Percentiles rank a stretch among this genome's conserved stretches.
These are phyloP conservation scores for Sus cebifrons DNA, from an alignment of 2,797 vertebrate genomes.

Conservation along the genomic window DNA sequence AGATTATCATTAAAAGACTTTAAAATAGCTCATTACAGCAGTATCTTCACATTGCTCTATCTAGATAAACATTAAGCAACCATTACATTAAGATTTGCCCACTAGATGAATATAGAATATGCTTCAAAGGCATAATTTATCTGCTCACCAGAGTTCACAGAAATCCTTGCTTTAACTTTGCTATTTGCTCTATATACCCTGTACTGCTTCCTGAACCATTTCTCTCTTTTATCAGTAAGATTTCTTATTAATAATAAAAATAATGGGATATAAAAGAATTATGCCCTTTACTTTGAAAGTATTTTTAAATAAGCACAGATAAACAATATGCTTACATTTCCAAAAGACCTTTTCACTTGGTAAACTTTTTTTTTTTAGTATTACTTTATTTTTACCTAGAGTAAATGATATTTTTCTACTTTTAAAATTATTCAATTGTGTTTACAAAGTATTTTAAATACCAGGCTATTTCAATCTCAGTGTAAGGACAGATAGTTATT, in stretches of 20 bases:
- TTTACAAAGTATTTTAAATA: not conserved
- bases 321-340: not conserved
- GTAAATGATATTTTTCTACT: not conserved
- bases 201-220: not conserved
- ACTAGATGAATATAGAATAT: constrained; percentile 68
- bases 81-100: constrained; percentile 74
- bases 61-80: constrained; percentile 80
- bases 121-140: constrained; percentile 70
- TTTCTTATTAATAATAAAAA: constrained; percentile 52
- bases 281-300: not conserved
- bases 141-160: constrained; percentile 55
- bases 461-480: not conserved
- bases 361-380: not conserved
- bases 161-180: constrained; percentile 80
- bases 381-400: not conserved
- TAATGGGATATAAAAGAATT: not conserved
- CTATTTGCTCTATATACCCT: constrained; percentile 39
- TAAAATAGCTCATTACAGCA: constrained; percentile 74
- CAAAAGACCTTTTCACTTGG: not conserved
- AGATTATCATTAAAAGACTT: constrained; percentile 76
- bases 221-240: constrained; percentile 26
- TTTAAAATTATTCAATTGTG: not conserved
- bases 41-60: constrained; percentile 70
- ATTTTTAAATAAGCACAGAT: not conserved
- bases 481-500: not conserved